These are phyloP conservation scores for Tetraneura akinire DNA, from an alignment of 1,140 invertebrate species.

Conservation along the genomic window DNA sequence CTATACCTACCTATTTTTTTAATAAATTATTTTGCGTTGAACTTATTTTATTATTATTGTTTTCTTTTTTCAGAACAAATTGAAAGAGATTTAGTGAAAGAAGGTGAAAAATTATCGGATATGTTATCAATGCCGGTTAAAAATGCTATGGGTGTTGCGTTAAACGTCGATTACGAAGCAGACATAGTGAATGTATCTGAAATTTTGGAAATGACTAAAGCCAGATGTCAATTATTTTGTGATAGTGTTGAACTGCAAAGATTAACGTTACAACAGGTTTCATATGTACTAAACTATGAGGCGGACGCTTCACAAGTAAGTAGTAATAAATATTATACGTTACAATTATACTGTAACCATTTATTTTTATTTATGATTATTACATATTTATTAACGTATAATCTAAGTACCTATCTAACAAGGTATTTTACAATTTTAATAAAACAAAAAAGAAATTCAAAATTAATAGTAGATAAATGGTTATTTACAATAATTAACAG, in stretches of 20 bases:
- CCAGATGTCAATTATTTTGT: constrained; percentile 68
- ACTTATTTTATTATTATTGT: no score
- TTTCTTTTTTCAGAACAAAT: constrained; percentile 62
- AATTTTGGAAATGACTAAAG: constrained; percentile 65
- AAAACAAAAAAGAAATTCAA: no score
- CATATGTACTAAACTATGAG: constrained; percentile 74
- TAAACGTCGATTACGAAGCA: constrained; percentile 71
- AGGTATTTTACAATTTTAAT: no score
- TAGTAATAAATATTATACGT: background rate
- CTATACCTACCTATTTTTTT: no score
- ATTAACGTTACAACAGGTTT: constrained; percentile 74
- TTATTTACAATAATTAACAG: no score
- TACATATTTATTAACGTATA: background rate
- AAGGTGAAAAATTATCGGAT: constrained; percentile 78
- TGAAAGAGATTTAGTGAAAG: constrained; percentile 70
- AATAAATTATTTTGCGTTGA: background rate
- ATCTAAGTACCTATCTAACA: no score
- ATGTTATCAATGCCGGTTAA: constrained; percentile 78
- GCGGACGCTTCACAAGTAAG: constrained; percentile 70
- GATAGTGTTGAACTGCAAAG: constrained; percentile 73
- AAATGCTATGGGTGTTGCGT: constrained; percentile 74
- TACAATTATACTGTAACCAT: background rate
- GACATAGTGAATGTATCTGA: constrained; percentile 73
- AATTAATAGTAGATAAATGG: no score
- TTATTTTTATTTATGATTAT: background rate